Percentiles rank a stretch among this genome's conserved stretches.
Conservation (phyloP, 2,888 invertebrate species). For the Beris morrisii region DNA sequence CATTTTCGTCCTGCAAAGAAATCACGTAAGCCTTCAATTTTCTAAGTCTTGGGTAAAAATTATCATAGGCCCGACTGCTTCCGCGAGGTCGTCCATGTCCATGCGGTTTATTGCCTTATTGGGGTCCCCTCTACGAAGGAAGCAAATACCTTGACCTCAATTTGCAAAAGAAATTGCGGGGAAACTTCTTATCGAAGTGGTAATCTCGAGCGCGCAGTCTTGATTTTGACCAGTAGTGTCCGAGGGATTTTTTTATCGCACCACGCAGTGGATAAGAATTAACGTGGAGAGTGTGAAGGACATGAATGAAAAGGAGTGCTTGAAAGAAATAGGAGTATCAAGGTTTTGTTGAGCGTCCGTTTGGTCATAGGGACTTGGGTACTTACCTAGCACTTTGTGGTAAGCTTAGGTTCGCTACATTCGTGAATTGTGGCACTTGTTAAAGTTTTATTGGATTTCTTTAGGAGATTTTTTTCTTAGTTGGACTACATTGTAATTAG, state of each 20-base stretch:
- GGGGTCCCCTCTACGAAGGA: background rate
- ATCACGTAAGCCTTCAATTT: conserved; percentile 16
- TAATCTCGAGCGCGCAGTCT: conserved; percentile 36
- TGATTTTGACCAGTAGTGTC: conserved; percentile 37
- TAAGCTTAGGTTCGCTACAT: background rate
- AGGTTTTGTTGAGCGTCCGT: background rate
- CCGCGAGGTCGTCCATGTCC: conserved; percentile 8
- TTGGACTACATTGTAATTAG: conserved; percentile 17
- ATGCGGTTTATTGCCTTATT: conserved; percentile 23
- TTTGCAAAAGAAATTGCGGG: conserved; percentile 5
- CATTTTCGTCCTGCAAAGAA: background rate
- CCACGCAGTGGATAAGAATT: too few relatives aligned
- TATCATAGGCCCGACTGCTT: background rate
- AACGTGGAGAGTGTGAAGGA: background rate
- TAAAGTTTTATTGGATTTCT: conserved; percentile 25
- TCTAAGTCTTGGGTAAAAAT: background rate
- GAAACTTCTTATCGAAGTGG: conserved; percentile 32
- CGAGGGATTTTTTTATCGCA: conserved; percentile 18
- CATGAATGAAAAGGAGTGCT: conserved; percentile 32
- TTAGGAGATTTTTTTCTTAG: conserved; percentile 7
- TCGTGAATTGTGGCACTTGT: conserved; percentile 20
- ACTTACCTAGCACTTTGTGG: too few relatives aligned
- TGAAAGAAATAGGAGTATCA: conserved; percentile 6
- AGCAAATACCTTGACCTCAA: conserved; percentile 38
- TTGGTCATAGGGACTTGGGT: too few relatives aligned